A percentile compares a stretch with the other conserved stretches of the same genome.
phyloP scores from a whole-genome alignment of 2,797 vertebrate species.

The Mycteria americana region DNA sequence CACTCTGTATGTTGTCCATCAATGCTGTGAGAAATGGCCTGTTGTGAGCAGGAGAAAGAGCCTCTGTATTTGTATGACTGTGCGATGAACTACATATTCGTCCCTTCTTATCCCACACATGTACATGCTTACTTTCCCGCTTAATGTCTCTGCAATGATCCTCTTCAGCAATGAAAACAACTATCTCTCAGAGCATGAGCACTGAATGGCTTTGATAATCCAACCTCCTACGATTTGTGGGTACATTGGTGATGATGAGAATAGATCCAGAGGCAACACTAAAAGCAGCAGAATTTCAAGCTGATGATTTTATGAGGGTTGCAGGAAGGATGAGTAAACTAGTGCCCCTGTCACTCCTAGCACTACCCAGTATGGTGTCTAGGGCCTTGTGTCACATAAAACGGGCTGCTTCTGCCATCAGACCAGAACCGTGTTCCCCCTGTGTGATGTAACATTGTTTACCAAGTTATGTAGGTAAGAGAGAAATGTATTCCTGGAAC shows the following conservation, averaged over 20 bases:
- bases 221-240: accelerated
- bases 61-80: background rate
- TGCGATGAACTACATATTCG: background rate
- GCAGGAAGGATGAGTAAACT: background rate
- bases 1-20: background rate
- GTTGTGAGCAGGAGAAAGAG: background rate
- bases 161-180: background rate
- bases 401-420: background rate
- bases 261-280: background rate
- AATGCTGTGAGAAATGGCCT: background rate
- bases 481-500: background rate
- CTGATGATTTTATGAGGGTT: background rate
- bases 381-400: background rate
- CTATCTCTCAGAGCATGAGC: background rate
- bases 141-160: background rate
- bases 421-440: background rate
- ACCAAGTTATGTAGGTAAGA: background rate
- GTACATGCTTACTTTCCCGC: background rate
- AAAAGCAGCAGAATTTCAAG: background rate
- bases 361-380: background rate
- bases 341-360: background rate
- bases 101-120: background rate
- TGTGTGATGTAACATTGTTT: background rate
- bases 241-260: background rate
- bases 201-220: background rate